Percentiles rank a stretch among this genome's conserved stretches.
These are phyloP conservation scores for Acrobasis consociella DNA, from an alignment of 2,888 invertebrate species.

Conservation along the genomic window DNA sequence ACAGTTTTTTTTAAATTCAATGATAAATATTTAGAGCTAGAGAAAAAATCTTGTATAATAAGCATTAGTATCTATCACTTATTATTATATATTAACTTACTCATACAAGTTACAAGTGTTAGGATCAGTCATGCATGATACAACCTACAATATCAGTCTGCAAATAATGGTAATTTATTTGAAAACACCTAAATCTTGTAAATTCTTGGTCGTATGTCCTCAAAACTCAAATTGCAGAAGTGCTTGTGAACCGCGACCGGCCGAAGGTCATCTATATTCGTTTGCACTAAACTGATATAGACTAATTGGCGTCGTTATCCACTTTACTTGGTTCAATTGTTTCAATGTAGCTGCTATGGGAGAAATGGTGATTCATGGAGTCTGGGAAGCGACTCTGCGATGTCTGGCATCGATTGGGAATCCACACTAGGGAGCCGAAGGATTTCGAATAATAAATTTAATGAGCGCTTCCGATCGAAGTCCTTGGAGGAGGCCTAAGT, in stretches of 20 bases:
- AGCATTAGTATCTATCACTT: too few relatives aligned
- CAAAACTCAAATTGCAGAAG: neutral
- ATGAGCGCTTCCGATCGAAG: too few relatives aligned
- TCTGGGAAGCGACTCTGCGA: slow-evolving; percentile 9
- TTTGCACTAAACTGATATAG: neutral
- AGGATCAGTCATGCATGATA: too few relatives aligned
- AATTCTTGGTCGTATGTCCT: neutral
- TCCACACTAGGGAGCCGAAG: neutral
- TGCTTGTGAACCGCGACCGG: neutral
- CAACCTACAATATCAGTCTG: too few relatives aligned
- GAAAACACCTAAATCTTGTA: neutral
- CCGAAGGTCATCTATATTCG: slow-evolving; percentile 13
- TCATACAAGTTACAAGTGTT: too few relatives aligned
- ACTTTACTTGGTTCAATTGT: slow-evolving; percentile 19
- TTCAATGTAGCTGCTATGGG: neutral
- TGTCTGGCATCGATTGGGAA: neutral
- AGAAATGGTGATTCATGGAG: neutral
- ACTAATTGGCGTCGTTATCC: slow-evolving; percentile 12
- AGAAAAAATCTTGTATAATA: too few relatives aligned
- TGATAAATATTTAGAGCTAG: too few relatives aligned
- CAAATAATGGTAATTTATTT: too few relatives aligned
- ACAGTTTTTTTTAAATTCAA: too few relatives aligned
- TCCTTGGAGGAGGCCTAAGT: too few relatives aligned
- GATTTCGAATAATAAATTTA: too few relatives aligned
- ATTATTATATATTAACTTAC: too few relatives aligned